Percentiles rank a stretch among this genome's conserved stretches.
phyloP scores from a whole-genome alignment of 35 echinoderm and acorn worm genomes.

The Ophioderma brevispina region DNA sequence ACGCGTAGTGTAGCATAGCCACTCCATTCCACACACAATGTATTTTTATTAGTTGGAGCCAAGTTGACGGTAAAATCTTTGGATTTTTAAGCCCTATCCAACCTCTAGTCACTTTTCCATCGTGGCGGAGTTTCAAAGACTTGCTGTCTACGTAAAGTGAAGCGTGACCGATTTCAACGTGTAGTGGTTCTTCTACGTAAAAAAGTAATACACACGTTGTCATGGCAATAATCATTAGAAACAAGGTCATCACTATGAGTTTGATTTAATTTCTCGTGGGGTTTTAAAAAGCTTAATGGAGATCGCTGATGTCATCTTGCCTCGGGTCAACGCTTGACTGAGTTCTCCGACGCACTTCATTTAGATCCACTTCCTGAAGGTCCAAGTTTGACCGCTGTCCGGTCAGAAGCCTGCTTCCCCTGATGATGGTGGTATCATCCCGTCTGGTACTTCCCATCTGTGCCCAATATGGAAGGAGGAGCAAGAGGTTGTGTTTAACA shows the following conservation, averaged over 20 bases:
- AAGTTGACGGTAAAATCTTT: constrained; percentile 33
- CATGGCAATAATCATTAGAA: constrained; percentile 33
- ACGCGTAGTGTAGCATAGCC: constrained; percentile 38
- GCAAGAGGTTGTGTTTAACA: neutral
- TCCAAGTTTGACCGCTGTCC: constrained; percentile 12
- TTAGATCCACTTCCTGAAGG: neutral
- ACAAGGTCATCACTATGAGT: constrained; percentile 20
- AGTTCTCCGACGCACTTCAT: constrained; percentile 10
- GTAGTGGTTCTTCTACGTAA: constrained; percentile 53
- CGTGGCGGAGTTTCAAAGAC: constrained; percentile 14
- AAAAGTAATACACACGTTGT: constrained; percentile 58
- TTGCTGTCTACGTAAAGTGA: constrained; percentile 36
- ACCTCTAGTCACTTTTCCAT: constrained; percentile 36
- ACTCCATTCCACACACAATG: constrained; percentile 51
- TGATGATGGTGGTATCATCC: neutral
- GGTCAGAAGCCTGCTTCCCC: neutral
- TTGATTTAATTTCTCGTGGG: constrained; percentile 58
- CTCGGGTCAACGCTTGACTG: constrained; percentile 10
- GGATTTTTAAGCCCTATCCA: constrained; percentile 37
- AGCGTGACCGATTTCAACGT: constrained; percentile 37
- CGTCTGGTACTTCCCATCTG: neutral
- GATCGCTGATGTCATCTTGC: constrained; percentile 41
- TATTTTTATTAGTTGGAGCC: constrained; percentile 28
- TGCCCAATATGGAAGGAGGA: constrained; percentile 29
- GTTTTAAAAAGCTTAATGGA: constrained; percentile 39